Base-by-base conservation (phyloP, 2,888 invertebrate genomes). In the Ptychoptera contaminata region DNA sequence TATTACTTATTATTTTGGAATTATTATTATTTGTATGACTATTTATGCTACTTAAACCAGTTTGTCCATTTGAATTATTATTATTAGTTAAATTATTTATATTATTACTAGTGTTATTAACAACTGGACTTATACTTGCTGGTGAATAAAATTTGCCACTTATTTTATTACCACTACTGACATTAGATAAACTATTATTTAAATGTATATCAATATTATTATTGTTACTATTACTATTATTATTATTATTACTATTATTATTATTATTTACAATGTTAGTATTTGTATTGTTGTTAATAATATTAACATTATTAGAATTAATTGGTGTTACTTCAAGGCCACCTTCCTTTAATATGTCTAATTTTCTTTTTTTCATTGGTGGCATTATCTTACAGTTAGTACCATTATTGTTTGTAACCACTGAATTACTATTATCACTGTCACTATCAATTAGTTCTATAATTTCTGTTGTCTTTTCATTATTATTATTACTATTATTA, bases 261-360 rank as follows among this genome's bases (percentile, higher is more conserved):
- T 7, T 23, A 23, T 23, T 23, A 23, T 23, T 23, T 23, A 23
- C 7, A 23, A 7, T 23, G 7, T 23, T 23, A 23, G 3, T 23
- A 23, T 3, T 23, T 23, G 8, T 3, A 35, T 35, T 14, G 8
- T 35, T 35, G n/a, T n/a, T n/a, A n/a, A n/a, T n/a, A n/a, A n/a
- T n/a, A n/a, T n/a, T n/a, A n/a, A n/a, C n/a, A n/a, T n/a, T n/a
- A n/a, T n/a, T n/a, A n/a, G 23, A 49, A 43, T 50, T 51, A 12
- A 82, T 72, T 0, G 82, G 76, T 1, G 82, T 83, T 2, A 83
- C 82, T 57, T 83, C 82, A 4, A 83, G 63, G 0, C 83, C 83
- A 11, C 82, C 73, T 54, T 82, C 79, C 46, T 80, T 77, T 35
- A 84, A 66, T 37, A 83, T 82, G 51, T 83, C 83, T 8, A 83